Evolutionary conservation across 2,113 vertebrate species (phyloP).

Genomic region (Oxyura jamaicensis): DNA sequence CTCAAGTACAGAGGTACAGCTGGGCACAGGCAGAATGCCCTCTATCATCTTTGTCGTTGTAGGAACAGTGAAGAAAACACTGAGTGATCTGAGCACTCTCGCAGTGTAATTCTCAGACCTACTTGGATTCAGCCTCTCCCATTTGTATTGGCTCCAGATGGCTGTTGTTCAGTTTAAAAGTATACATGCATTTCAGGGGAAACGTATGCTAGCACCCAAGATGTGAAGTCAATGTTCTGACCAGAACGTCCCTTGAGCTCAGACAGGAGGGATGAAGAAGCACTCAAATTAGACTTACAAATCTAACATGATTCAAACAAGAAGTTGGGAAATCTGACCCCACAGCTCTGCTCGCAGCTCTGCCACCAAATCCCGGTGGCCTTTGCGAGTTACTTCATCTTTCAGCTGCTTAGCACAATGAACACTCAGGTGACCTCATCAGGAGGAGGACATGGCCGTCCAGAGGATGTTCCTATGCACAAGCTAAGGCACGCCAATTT

Average conservation of each 20-base stretch:
- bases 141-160: background rate
- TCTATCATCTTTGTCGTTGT: accelerated
- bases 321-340: background rate
- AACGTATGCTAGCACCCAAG: background rate
- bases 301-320: background rate
- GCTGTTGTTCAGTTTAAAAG: background rate
- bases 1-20: background rate
- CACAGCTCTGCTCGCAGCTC: background rate
- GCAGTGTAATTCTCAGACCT: background rate
- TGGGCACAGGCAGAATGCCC: background rate
- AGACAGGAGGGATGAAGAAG: background rate
- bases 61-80: background rate
- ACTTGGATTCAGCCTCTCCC: background rate
- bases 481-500: background rate
- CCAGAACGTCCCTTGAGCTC: background rate
- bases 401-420: background rate
- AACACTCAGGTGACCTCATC: background rate
- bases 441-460: background rate
- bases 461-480: background rate
- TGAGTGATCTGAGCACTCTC: background rate
- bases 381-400: background rate
- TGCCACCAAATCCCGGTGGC: background rate
- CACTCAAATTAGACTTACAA: background rate
- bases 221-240: background rate
- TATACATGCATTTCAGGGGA: background rate